These are phyloP conservation scores for Naja naja DNA, from an alignment of 2,113 vertebrate species.

Conservation along the genomic window DNA sequence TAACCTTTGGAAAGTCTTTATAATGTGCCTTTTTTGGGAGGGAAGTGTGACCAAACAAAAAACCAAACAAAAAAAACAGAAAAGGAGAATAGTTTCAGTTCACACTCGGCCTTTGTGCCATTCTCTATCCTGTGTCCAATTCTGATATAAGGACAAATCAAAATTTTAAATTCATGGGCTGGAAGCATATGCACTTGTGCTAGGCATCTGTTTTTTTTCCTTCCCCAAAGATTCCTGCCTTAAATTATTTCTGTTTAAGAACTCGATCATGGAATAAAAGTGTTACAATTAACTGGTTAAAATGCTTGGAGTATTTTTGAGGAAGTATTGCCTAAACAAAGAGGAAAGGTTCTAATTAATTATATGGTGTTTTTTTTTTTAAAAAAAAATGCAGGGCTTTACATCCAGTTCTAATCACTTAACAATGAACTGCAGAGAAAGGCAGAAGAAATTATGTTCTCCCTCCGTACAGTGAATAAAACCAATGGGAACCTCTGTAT, in stretches of 20 bases:
- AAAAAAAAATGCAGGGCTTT: conserved; percentile 63
- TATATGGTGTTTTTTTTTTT: conserved; percentile 35
- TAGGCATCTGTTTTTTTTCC: not conserved
- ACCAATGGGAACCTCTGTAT: conserved; percentile 71
- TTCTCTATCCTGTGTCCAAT: not conserved
- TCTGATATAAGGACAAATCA: not conserved
- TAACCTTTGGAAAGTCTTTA: not conserved
- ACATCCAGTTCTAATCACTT: conserved; percentile 62
- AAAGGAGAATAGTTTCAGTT: not conserved
- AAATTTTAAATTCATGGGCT: not conserved
- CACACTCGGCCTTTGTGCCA: not conserved
- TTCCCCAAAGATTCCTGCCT: conserved; percentile 27
- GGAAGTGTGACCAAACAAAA: not conserved
- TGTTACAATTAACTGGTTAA: conserved; percentile 53
- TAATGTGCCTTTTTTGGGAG: not conserved
- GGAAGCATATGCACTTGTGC: not conserved
- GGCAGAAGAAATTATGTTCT: conserved; percentile 72
- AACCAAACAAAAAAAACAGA: not conserved
- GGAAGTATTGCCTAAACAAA: conserved; percentile 35
- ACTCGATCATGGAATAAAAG: conserved; percentile 31
- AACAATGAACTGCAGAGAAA: conserved; percentile 63
- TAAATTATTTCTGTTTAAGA: conserved; percentile 51
- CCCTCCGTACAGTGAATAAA: conserved; percentile 59
- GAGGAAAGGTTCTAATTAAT: conserved; percentile 59
- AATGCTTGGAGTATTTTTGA: conserved; percentile 45